Base-by-base conservation (phyloP, 2,113 vertebrate species). In the Ranitomeya imitator region DNA sequence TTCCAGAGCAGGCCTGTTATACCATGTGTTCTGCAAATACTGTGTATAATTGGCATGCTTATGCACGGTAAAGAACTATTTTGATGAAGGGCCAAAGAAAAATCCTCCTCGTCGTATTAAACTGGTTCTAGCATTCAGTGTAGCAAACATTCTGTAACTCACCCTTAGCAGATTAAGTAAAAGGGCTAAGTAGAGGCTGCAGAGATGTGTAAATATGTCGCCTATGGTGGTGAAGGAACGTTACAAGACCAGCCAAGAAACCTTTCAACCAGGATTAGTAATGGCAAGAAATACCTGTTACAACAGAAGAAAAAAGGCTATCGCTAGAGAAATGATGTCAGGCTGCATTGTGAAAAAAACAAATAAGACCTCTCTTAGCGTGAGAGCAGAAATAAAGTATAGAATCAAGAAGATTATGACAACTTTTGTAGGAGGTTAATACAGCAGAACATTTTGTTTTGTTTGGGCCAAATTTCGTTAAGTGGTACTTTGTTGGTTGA, bases 191-290 rank as follows among this genome's bases (percentile, higher is more conserved):
- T 63, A 86, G 21, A 77, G 71, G 37, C 45, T 86, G 85, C 7
- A n/a, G 26, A 86, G 74, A 79, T 79, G 74, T 67, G 74, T 55
- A 86, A 86, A 86, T 86, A 86, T 76, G 54, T 88, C 19, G n/a
- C 79, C 79, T 82, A 23, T 21, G 16, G 26, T 76, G 60, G 77
- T 71, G 78, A 87, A 37, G 45, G 61, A 87, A 87, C 78, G 18
- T 69, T 77, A 61, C n/a, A 82, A 52, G 45, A 71, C 19, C 26
- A 26, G 69, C 79, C 80, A 88, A 76, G 55, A 83, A 82, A 83
- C 87, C 82, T 82, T 88, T 83, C 87, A 88, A 83, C 23, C 69
- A n/a, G 80, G 87, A 88, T 88, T 88, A 88, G 73, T 13, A 54
- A 77, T 77, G 87, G 69, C 19, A 45, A 82, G 77, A 77, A 83